Conservation (phyloP, 2,888 invertebrate species). For the Griposia aprilina region DNA sequence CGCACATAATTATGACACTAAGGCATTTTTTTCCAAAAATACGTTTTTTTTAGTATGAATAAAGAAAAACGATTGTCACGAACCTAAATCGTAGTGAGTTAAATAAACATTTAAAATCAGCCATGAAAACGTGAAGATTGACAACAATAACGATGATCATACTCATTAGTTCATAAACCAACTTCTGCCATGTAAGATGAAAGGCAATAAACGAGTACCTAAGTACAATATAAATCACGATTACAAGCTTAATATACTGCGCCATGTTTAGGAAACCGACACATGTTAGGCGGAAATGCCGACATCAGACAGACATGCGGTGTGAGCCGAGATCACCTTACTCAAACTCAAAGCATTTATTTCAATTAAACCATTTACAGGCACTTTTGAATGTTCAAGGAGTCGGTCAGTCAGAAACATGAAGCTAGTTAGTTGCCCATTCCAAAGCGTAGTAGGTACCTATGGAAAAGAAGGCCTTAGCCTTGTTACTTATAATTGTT, state of each 20-base stretch:
- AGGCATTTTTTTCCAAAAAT: neutral
- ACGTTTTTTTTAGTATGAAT: too few species aligned
- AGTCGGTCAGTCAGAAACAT: too few species aligned
- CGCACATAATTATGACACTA: neutral
- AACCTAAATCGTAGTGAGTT: too few species aligned
- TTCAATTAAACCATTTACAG: too few species aligned
- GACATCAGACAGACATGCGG: slow-evolving; percentile 52
- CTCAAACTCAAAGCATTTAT: too few species aligned
- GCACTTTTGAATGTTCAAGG: too few species aligned
- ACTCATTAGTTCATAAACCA: neutral
- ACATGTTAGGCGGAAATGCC: slow-evolving; percentile 30
- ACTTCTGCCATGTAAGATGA: neutral
- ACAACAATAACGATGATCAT: neutral
- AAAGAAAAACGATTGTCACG: neutral
- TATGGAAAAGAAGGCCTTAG: neutral
- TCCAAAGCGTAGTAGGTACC: too few species aligned
- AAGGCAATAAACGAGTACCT: neutral
- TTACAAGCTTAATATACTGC: slow-evolving; percentile 45
- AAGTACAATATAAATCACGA: slow-evolving; percentile 20
- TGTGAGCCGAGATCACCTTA: slow-evolving; percentile 12
- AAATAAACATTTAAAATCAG: neutral
- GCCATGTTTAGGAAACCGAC: slow-evolving; percentile 43
- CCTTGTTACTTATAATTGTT: slow-evolving; percentile 30
- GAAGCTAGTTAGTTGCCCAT: too few species aligned
- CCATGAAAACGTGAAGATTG: neutral